Base-by-base conservation (phyloP, 2,888 invertebrate species). In the Athalia circularis region DNA sequence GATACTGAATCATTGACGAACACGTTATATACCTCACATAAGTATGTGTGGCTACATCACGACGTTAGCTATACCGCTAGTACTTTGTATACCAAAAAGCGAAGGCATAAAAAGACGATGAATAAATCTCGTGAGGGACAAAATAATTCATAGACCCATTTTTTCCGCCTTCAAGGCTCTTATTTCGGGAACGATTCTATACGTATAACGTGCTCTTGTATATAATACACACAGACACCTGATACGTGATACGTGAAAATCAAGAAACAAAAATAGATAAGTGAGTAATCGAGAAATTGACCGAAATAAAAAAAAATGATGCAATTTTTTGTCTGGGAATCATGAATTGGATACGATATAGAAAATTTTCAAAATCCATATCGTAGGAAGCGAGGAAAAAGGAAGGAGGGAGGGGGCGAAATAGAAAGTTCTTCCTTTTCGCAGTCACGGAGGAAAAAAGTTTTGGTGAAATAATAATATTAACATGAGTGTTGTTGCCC, bases 391-490 rank as follows among this genome's bases (percentile, higher is more conserved):
- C 13, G 29, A 74, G 65, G 70, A 74, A 57, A 79, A 75, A 65
- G 50, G 62, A 79, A 9, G 9, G 29, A 68, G 52, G 77, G 74
- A 64, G 77, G 79, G 80, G 52, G 74, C 65, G 79, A 75, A 76
- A 80, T 80, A 81, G 81, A 82, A 79, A 78, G 82, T n/a, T 86
- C 87, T 86, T 87, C 87, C 83, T 84, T 84, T 83, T 82, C 78
- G 6, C 45, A 15, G 4, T 50, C 7, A 15, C 68, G 59, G 11
- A 15, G 5, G 61, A 43, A 9, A 68, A 77, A 77, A 77, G 67
- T 77, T 77, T 77, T 11, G 67, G 65, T 70, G 59, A 59, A 77
- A 68, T 77, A 77, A 68, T 67, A 68, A 77, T 77, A 68, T 61
- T 77, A 77, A 77, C 59, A 70, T 57, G 57, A 70, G 70, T 75